Evolutionary conservation across 2,888 invertebrate genomes (phyloP).

Genomic region (Andrena flavipes): DNA sequence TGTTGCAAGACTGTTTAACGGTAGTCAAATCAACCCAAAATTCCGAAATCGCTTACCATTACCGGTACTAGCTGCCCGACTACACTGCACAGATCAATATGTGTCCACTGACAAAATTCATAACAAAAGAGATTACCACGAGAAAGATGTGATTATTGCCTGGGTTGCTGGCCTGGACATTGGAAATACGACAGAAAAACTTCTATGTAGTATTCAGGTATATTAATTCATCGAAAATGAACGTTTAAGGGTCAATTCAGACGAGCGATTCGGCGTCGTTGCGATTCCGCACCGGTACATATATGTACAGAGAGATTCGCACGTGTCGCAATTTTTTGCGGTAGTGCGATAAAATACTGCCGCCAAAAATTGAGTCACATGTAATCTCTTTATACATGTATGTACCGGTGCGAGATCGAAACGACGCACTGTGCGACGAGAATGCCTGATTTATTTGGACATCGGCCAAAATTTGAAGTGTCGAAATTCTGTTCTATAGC

Average conservation of each 20-base stretch:
- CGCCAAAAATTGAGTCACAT: too few relatives aligned
- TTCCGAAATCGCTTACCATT: conserved; percentile 81
- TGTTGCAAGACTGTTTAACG: conserved; percentile 78
- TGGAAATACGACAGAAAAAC: conserved; percentile 71
- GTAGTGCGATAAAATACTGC: too few relatives aligned
- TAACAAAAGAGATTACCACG: conserved; percentile 66
- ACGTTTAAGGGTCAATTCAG: background rate
- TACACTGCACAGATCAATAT: conserved; percentile 71
- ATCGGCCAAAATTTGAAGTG: too few relatives aligned
- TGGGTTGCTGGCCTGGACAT: conserved; percentile 83
- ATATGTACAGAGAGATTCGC: too few relatives aligned
- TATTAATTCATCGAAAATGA: conserved; percentile 29
- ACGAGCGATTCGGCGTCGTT: too few relatives aligned
- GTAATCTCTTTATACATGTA: too few relatives aligned
- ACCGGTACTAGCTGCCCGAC: conserved; percentile 79
- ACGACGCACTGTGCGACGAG: too few relatives aligned
- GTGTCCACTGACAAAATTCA: conserved; percentile 60
- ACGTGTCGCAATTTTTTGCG: too few relatives aligned
- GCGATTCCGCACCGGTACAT: too few relatives aligned
- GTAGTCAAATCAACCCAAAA: conserved; percentile 78
- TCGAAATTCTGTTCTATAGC: too few relatives aligned
- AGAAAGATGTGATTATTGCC: conserved; percentile 79
- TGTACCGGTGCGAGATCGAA: too few relatives aligned
- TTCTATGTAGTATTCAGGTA: conserved; percentile 82
- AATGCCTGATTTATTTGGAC: too few relatives aligned